Conservation (phyloP, 2,797 vertebrate genomes). For the Pyrocephalus nanus region DNA sequence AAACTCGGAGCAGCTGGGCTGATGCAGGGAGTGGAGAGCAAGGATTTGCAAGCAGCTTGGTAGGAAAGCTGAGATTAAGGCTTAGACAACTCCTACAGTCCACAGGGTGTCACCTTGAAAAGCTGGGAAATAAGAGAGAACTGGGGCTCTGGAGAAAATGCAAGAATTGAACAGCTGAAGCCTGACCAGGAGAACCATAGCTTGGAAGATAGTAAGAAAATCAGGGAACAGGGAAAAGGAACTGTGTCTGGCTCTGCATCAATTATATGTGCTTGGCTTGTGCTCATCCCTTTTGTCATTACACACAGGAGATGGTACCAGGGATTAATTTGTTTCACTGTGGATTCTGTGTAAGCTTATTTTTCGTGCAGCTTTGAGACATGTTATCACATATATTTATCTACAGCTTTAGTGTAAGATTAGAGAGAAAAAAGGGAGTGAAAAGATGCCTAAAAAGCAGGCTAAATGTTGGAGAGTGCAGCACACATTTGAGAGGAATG, state of each 20-base stretch:
- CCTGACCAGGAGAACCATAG: not conserved
- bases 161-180: not conserved
- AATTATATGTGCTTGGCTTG: not conserved
- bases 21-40: not conserved
- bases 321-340: not conserved
- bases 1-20: not conserved
- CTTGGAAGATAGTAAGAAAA: not conserved
- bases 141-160: not conserved
- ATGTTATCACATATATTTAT: not conserved
- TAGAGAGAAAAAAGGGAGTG: not conserved
- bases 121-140: not conserved
- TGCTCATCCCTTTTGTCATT: not conserved
- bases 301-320: not conserved
- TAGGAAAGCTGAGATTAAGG: not conserved
- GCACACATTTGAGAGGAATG: not conserved
- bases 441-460: not conserved
- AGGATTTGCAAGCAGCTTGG: not conserved
- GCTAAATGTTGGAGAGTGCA: not conserved
- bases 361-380: not conserved
- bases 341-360: not conserved
- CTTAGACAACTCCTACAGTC: not conserved
- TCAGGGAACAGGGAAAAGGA: not conserved
- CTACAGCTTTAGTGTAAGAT: not conserved
- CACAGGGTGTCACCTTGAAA: not conserved
- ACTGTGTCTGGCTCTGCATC: not conserved